Evolutionary conservation across 1,140 invertebrate genomes (phyloP).

Genomic region (Drosophila setifemur): DNA sequence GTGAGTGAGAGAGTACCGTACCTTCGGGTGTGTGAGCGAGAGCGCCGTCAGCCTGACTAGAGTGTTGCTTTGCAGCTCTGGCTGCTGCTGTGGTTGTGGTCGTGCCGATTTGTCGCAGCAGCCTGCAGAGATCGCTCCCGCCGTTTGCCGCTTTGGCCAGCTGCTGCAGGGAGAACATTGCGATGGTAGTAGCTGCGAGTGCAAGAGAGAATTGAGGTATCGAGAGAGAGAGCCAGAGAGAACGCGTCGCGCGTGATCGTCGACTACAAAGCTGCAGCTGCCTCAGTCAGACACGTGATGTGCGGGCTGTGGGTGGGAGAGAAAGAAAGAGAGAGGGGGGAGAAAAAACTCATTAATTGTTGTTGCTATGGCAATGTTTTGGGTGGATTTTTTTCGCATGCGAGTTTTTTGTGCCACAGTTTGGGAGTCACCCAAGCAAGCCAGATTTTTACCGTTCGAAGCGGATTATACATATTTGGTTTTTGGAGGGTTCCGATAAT

Average conservation of each 20-base stretch:
- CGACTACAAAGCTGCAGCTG: conserved; percentile 51
- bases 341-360: conserved; percentile 18
- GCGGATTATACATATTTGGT: neutral
- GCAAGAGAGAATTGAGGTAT: too few species aligned
- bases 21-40: too few species aligned
- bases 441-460: neutral
- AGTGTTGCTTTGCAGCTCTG: conserved; percentile 53
- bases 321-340: conserved; percentile 9
- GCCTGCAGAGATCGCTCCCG: conserved; percentile 35
- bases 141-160: conserved; percentile 61
- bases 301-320: conserved; percentile 10
- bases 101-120: conserved; percentile 25
- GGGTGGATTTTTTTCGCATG: neutral
- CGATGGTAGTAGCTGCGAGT: neutral
- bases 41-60: conserved; percentile 65
- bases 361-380: neutral
- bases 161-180: conserved; percentile 75
- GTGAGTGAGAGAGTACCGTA: too few species aligned
- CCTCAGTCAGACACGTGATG: conserved; percentile 57
- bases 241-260: conserved; percentile 41
- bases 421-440: neutral
- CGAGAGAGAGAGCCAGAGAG: conserved; percentile 17
- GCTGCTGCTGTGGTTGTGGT: conserved; percentile 23
- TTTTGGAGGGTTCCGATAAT: too few species aligned
- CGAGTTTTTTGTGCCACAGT: conserved; percentile 1